phyloP scores from a whole-genome alignment of 2,797 vertebrate genomes.

The Thaleichthys pacificus region DNA sequence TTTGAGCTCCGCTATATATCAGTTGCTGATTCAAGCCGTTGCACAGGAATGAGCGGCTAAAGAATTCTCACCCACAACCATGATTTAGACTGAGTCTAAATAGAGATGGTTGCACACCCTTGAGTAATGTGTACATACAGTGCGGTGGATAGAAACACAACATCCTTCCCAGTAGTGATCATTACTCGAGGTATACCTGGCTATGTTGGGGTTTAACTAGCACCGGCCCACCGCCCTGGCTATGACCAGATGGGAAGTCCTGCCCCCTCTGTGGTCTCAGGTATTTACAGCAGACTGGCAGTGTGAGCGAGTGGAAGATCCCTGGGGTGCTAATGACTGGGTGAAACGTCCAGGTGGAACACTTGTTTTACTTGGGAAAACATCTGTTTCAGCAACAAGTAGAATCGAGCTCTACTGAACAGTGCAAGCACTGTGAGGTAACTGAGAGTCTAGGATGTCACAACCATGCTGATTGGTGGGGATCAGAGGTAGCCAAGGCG shows the following conservation, averaged over 20 bases:
- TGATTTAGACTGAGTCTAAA: conserved; percentile 33
- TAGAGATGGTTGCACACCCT: conserved; percentile 24
- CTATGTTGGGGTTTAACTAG: no score
- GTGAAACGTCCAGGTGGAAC: conserved; percentile 64
- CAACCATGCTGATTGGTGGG: neutral
- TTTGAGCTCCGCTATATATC: conserved; percentile 36
- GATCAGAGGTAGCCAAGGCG: neutral
- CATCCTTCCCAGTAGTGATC: neutral
- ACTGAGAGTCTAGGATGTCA: conserved; percentile 2
- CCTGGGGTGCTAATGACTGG: conserved; percentile 66
- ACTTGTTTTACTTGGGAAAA: conserved; percentile 50
- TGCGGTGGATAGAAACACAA: conserved; percentile 1
- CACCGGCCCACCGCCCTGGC: no score
- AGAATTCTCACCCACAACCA: conserved; percentile 26
- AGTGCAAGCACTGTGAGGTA: conserved; percentile 5
- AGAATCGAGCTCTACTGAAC: conserved; percentile 18
- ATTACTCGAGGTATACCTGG: no score
- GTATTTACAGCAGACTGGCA: conserved; percentile 47
- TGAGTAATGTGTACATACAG: conserved; percentile 26
- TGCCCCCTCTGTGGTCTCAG: conserved; percentile 52
- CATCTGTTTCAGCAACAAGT: conserved; percentile 55
- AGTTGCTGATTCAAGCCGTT: conserved; percentile 32
- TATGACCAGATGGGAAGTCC: conserved; percentile 53
- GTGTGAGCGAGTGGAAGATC: conserved; percentile 38
- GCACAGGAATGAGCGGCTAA: conserved; percentile 22